These are phyloP conservation scores for Corella eumyota DNA, from an alignment of 23 tunicate species.

Conservation along the genomic window DNA sequence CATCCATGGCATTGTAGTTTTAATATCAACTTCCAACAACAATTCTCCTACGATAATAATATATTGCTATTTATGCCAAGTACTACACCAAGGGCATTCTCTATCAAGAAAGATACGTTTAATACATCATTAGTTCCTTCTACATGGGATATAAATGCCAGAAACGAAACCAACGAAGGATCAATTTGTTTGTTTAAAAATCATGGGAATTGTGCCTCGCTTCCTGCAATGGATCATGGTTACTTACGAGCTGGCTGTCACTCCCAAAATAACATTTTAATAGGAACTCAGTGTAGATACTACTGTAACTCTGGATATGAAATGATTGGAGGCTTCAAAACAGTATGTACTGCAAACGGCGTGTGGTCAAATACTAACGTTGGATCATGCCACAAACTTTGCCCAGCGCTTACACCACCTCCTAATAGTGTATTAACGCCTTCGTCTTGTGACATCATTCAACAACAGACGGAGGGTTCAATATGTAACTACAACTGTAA, in stretches of 20 bases:
- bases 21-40: too few relatives aligned
- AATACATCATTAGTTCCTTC: too few relatives aligned
- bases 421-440: not conserved
- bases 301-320: slow-evolving; percentile 16
- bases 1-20: too few relatives aligned
- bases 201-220: not conserved
- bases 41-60: too few relatives aligned
- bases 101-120: too few relatives aligned
- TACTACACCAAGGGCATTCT: too few relatives aligned
- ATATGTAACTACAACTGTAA: slow-evolving; percentile 13
- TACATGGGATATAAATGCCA: too few relatives aligned
- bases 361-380: slow-evolving; percentile 2
- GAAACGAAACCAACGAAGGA: slow-evolving; percentile 2
- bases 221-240: slow-evolving; percentile 10
- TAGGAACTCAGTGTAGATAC: slow-evolving; percentile 6
- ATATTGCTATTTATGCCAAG: too few relatives aligned
- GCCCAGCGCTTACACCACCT: slow-evolving; percentile 5
- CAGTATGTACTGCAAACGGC: slow-evolving; percentile 8
- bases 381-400: slow-evolving; percentile 4
- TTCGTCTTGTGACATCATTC: not conserved
- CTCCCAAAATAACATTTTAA: not conserved
- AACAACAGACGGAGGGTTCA: slow-evolving; percentile 1
- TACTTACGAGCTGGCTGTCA: slow-evolving; percentile 5
- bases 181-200: slow-evolving; percentile 7
- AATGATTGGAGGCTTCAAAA: not conserved